Evolutionary conservation across 2,888 invertebrate species (phyloP), one percentile per base, ranked within the genome.

Genomic region (Lamproptera curius): DNA sequence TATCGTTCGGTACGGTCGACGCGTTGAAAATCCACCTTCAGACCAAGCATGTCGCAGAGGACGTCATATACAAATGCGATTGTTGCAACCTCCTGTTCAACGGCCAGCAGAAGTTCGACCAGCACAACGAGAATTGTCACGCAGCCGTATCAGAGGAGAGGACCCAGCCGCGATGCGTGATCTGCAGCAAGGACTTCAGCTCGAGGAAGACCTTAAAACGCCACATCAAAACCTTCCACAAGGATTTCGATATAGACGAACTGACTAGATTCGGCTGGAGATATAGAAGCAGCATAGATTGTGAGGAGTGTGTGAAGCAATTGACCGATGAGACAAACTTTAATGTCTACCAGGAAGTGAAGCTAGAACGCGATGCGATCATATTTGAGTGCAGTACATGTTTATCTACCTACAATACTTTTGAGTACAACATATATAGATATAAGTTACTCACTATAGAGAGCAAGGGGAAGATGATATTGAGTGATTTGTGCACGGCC

Each of bases 101-200:
- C 35, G 84, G 85, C 0, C 72, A 72, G 0, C 75, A 72, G 4
- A 74, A 68, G 8, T 84, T 80, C 26, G 80, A 79, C 0, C 61
- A 64, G 0, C 84, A 84, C 40, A 79, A 73, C 10, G 70, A 67
- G 0, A 8, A 52, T 0, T 62, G 61, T 2, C 76, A 76, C 40
- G 67, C 66, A 0, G 70, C 11, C 11, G n/a, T 31, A 58, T 0
- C 53, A 57, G 2, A 59, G 52, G 67, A 70, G 20, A 79, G 77
- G 35, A 36, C 59, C 0, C 17, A 73, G 1, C 84, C 84, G 0
- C 56, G 74, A 2, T 85, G 84, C 33, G 68, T 82, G 2, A 59
- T 84, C 0, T 85, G 84, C 16, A 71, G 69, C 46, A 85, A 84
- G 50, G 77, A 84, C 37, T 85, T 85, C n/a, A 82, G 84, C 39